Percentiles rank a stretch among this genome's conserved stretches.
These are phyloP conservation scores for Abramis brama DNA, from an alignment of 2,113 vertebrate genomes.

Conservation along the genomic window DNA sequence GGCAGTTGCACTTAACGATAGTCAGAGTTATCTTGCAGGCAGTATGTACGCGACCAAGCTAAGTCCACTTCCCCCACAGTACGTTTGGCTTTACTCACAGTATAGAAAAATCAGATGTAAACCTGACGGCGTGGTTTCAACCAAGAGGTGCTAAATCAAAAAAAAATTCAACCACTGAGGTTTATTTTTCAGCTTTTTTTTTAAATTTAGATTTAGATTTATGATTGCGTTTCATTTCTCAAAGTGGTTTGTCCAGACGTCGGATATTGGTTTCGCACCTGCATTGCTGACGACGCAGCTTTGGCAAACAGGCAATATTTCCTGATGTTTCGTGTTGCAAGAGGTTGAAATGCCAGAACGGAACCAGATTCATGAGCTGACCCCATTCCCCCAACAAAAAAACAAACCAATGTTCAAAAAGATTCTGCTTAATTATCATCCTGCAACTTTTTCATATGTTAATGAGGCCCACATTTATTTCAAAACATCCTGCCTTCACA, in stretches of 20 bases:
- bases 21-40: constrained; percentile 52
- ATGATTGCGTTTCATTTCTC: constrained; percentile 61
- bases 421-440: constrained; percentile 53
- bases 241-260: constrained; percentile 59
- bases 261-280: constrained; percentile 36
- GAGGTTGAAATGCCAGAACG: constrained; percentile 21
- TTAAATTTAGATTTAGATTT: too few relatives aligned
- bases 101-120: constrained; percentile 56
- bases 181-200: constrained; percentile 35
- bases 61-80: constrained; percentile 54
- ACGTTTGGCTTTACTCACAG: constrained; percentile 60
- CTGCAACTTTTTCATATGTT: constrained; percentile 55
- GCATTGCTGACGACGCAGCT: constrained; percentile 57
- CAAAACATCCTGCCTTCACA: constrained; percentile 41
- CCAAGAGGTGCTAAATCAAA: constrained; percentile 56
- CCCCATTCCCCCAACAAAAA: constrained; percentile 29
- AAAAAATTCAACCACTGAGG: constrained; percentile 40
- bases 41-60: constrained; percentile 51
- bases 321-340: constrained; percentile 42
- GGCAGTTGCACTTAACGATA: constrained; percentile 36
- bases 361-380: constrained; percentile 51
- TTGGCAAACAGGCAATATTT: constrained; percentile 34
- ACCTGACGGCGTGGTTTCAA: constrained; percentile 50
- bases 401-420: constrained; percentile 49
- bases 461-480: constrained; percentile 55